These are phyloP conservation scores for Hydropsyche betteni DNA, from an alignment of 2,888 invertebrate genomes.

Conservation along the genomic window DNA sequence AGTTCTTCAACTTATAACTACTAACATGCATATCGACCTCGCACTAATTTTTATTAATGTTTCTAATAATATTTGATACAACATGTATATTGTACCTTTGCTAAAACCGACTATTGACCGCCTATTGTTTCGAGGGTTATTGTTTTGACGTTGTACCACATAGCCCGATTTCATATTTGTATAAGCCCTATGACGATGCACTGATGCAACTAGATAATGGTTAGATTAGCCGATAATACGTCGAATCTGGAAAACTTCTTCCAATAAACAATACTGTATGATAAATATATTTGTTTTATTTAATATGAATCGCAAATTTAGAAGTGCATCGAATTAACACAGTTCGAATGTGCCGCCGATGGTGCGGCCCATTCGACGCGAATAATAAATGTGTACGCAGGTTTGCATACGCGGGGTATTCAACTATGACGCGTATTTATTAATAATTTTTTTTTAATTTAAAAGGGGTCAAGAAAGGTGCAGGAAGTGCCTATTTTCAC, in stretches of 20 bases:
- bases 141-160: conserved; percentile 50
- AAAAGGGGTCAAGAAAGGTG: no score
- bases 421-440: no score
- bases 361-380: not conserved
- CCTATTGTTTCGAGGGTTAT: conserved; percentile 50
- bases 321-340: conserved; percentile 43
- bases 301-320: conserved; percentile 32
- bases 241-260: conserved; percentile 42
- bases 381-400: conserved; percentile 18
- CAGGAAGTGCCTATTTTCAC: no score
- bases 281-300: conserved; percentile 27
- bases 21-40: no score
- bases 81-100: no score
- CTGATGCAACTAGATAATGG: conserved; percentile 30
- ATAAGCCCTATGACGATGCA: conserved; percentile 40
- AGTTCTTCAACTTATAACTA: no score
- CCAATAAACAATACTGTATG: no score
- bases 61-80: no score
- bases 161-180: conserved; percentile 43
- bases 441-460: no score
- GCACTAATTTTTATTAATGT: no score
- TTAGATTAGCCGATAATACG: no score
- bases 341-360: conserved; percentile 33
- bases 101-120: not conserved
- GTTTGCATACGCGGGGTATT: not conserved